A percentile compares a stretch with the other conserved stretches of the same genome.
These are phyloP conservation scores for Anoplius nigerrimus DNA, from an alignment of 2,888 invertebrate genomes.

Conservation along the genomic window DNA sequence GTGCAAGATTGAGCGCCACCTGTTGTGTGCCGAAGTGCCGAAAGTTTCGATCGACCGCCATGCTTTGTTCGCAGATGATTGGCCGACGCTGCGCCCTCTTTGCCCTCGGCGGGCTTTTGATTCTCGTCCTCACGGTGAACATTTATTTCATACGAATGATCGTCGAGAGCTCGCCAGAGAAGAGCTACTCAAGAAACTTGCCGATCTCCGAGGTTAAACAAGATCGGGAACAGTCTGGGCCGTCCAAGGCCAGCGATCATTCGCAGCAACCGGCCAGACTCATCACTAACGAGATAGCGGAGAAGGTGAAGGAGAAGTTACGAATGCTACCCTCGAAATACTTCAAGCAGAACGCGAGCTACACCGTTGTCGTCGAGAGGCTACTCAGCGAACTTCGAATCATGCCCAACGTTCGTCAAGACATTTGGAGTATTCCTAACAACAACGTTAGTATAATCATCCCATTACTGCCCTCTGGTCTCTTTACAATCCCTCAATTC, in stretches of 20 bases:
- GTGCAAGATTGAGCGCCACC: too few species aligned
- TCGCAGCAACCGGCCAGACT: constrained; percentile 37
- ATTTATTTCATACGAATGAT: constrained; percentile 72
- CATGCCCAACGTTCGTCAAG: constrained; percentile 59
- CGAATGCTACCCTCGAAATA: constrained; percentile 64
- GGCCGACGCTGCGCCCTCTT: constrained; percentile 69
- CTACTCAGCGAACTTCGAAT: constrained; percentile 60
- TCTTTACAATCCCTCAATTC: too few species aligned
- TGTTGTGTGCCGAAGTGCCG: too few species aligned
- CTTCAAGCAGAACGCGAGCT: constrained; percentile 65
- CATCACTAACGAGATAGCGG: constrained; percentile 52
- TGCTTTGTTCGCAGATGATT: constrained; percentile 66
- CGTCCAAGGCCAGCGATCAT: constrained; percentile 45
- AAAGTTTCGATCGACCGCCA: too few species aligned
- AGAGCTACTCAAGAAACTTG: constrained; percentile 48
- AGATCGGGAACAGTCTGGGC: constrained; percentile 39
- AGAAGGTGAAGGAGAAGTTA: constrained; percentile 62
- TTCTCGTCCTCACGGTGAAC: constrained; percentile 70
- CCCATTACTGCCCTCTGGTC: too few species aligned
- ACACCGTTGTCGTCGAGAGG: constrained; percentile 59
- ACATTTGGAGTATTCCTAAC: constrained; percentile 69
- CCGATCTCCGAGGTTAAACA: constrained; percentile 52
- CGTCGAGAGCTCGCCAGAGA: constrained; percentile 68
- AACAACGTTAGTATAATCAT: constrained; percentile 59
- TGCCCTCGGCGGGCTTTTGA: constrained; percentile 69